Percentiles rank a stretch among this genome's conserved stretches.
Conservation (phyloP, 2,113 vertebrate species). For the Sturnira hondurensis region DNA sequence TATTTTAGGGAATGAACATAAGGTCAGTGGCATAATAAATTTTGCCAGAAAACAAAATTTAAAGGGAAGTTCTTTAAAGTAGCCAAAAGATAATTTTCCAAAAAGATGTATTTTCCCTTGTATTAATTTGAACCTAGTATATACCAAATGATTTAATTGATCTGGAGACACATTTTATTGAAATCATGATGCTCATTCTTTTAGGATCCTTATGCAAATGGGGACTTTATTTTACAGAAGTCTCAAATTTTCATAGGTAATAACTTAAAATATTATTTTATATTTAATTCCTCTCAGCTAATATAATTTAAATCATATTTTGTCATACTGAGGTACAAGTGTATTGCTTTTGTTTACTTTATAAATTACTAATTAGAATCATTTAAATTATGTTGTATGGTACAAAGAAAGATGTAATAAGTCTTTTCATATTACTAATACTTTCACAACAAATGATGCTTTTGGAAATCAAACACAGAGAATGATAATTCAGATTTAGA, state of each 20-base stretch:
- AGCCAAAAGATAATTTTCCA: background rate
- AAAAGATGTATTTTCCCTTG: background rate
- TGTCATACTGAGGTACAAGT: background rate
- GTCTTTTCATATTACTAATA: background rate
- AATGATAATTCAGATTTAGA: background rate
- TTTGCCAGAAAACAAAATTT: conserved; percentile 39
- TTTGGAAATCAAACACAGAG: background rate
- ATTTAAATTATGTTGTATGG: background rate
- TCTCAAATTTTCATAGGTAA: background rate
- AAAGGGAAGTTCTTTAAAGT: conserved; percentile 12
- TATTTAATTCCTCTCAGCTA: background rate
- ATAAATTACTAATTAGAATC: background rate
- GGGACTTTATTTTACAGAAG: background rate
- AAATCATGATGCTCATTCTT: background rate
- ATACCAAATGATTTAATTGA: background rate
- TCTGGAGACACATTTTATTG: conserved; percentile 25
- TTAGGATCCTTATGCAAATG: background rate
- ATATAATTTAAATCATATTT: background rate
- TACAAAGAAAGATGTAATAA: background rate
- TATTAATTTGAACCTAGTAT: background rate
- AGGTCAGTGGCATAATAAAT: conserved; percentile 10
- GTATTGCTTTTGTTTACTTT: background rate
- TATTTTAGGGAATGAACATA: conserved; percentile 31
- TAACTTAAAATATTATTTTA: background rate
- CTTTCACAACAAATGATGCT: background rate